Conservation (phyloP, 2,888 invertebrate genomes). For the Ecliptopera silaceata region DNA sequence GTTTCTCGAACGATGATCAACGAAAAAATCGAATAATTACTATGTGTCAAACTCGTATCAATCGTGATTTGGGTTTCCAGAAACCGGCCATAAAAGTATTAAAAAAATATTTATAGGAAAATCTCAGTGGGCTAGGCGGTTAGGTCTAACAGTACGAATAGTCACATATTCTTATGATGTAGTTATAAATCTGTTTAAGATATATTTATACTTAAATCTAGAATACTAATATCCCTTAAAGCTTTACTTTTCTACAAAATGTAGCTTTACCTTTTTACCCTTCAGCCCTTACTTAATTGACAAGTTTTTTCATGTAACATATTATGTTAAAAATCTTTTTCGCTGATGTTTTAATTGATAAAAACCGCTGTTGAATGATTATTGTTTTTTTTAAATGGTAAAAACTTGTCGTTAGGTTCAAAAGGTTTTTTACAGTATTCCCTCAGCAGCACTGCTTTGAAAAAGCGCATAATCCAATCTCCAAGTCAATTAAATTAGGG, state of each 20-base stretch:
- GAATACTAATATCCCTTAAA: constrained; percentile 70
- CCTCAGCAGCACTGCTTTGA: constrained; percentile 54
- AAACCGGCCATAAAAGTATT: no score
- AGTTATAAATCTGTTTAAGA: constrained; percentile 73
- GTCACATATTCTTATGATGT: constrained; percentile 78
- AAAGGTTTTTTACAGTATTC: constrained; percentile 45
- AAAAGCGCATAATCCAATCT: constrained; percentile 81
- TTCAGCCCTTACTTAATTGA: constrained; percentile 40
- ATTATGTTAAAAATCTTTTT: no score
- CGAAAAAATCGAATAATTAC: no score
- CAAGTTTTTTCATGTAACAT: no score
- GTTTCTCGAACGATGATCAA: no score
- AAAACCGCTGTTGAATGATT: constrained; percentile 1
- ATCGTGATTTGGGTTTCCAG: no score
- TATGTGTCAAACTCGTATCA: no score
- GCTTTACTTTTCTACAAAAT: constrained; percentile 76
- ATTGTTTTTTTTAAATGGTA: constrained; percentile 1
- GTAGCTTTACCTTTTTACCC: constrained; percentile 61
- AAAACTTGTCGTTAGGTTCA: constrained; percentile 20
- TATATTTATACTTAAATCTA: constrained; percentile 67
- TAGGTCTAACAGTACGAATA: constrained; percentile 41
- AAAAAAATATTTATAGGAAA: background rate
- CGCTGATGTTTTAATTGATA: constrained; percentile 7
- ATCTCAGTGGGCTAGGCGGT: constrained; percentile 34
- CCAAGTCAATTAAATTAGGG: constrained; percentile 94